phyloP scores from a whole-genome alignment of 2,888 invertebrate species.

The Troides oblongomaculatus region DNA sequence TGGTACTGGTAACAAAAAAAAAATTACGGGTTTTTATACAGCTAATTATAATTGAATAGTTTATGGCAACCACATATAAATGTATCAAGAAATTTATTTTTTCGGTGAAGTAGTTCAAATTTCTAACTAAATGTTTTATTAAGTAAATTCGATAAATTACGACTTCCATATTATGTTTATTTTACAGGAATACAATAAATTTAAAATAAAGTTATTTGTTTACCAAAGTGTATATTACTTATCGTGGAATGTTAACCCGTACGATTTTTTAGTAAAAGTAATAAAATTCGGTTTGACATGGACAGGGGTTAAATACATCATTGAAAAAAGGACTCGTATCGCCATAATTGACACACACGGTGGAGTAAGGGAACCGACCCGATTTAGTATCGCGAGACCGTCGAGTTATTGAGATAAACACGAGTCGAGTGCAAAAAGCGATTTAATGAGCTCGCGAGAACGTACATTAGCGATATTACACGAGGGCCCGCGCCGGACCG shows the following conservation, averaged over 20 bases:
- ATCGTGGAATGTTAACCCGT: background rate
- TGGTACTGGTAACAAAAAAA: conserved; percentile 7
- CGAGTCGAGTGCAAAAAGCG: conserved; percentile 60
- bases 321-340: conserved; percentile 29
- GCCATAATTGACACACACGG: conserved; percentile 48
- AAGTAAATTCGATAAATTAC: too few relatives aligned
- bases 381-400: conserved; percentile 51
- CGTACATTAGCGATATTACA: conserved; percentile 61
- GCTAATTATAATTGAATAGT: conserved; percentile 14
- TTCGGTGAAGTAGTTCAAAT: background rate
- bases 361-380: conserved; percentile 52
- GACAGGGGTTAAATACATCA: conserved; percentile 28
- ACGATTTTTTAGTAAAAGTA: conserved; percentile 3
- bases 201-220: background rate
- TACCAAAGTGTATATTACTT: background rate
- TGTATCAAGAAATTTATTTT: background rate
- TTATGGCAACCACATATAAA: background rate
- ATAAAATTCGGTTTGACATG: conserved; percentile 12
- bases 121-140: background rate
- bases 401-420: conserved; percentile 62
- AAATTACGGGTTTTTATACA: conserved; percentile 5
- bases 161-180: too few relatives aligned
- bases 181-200: too few relatives aligned
- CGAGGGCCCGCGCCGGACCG: conserved; percentile 48
- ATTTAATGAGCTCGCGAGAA: conserved; percentile 63